Conservation (phyloP, 2,113 vertebrate genomes). For the Callipepla squamata region DNA sequence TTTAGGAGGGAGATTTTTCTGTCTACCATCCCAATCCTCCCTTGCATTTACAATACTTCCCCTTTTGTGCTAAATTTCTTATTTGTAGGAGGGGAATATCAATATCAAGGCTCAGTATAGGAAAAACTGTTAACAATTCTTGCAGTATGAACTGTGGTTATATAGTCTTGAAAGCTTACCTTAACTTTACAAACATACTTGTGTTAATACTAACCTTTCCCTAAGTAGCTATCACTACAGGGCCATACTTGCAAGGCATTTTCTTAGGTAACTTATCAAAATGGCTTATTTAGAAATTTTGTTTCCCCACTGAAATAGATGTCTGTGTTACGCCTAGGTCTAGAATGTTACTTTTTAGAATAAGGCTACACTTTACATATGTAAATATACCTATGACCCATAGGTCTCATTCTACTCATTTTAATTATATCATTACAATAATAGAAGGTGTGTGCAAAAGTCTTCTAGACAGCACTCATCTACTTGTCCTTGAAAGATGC, state of each 20-base stretch:
- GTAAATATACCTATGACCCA: not conserved
- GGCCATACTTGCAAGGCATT: not conserved
- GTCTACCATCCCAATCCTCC: not conserved
- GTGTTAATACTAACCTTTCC: not conserved
- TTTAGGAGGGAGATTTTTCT: not conserved
- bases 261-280: not conserved
- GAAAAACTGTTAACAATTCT: not conserved
- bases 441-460: constrained; percentile 9
- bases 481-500: not conserved
- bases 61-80: not conserved
- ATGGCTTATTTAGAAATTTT: not conserved
- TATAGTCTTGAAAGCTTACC: not conserved
- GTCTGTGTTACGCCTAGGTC: not conserved
- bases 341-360: not conserved
- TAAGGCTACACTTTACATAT: not conserved
- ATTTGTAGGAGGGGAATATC: not conserved
- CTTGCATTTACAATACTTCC: not conserved
- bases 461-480: not conserved
- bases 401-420: constrained; percentile 16
- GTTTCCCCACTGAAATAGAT: not conserved
- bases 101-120: not conserved
- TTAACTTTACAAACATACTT: not conserved
- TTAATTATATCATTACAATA: constrained; percentile 23
- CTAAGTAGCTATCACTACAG: not conserved
- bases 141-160: not conserved